Evolutionary conservation across 2,888 invertebrate genomes (phyloP).

Genomic region (Phortica magna): DNA sequence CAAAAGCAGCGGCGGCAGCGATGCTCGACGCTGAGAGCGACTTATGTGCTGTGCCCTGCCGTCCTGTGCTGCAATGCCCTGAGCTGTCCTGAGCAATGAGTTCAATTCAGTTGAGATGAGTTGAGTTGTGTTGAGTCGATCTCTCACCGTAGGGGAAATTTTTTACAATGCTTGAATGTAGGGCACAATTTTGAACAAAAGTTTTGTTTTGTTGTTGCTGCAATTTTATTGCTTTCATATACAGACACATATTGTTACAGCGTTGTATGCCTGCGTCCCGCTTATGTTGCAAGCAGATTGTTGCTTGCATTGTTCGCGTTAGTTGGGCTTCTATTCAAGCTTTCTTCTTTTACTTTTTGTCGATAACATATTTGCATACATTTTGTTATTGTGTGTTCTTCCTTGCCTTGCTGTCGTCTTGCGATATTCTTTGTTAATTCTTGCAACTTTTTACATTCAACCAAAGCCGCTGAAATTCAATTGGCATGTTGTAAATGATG

Average conservation of each 20-base stretch:
- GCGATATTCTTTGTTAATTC: background rate
- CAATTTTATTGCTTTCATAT: no score
- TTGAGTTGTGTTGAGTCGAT: background rate
- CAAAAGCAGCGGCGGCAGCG: no score
- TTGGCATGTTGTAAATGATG: slow-evolving; percentile 35
- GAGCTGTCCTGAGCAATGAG: no score
- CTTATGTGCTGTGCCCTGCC: no score
- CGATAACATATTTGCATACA: background rate
- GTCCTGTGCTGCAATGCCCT: no score
- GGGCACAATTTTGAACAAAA: background rate
- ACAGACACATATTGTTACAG: background rate
- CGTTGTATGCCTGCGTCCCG: background rate
- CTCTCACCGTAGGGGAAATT: slow-evolving; percentile 49
- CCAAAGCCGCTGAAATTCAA: slow-evolving; percentile 28
- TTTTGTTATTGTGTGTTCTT: background rate
- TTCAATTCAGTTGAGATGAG: background rate
- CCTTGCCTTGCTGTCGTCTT: background rate
- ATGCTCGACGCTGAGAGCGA: no score
- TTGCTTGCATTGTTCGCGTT: slow-evolving; percentile 28
- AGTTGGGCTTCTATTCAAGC: background rate
- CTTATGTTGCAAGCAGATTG: slow-evolving; percentile 9
- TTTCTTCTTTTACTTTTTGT: slow-evolving; percentile 14
- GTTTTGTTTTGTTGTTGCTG: background rate
- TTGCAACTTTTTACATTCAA: background rate
- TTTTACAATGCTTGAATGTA: background rate